A percentile compares a stretch with the other conserved stretches of the same genome.
Conservation (phyloP, 2,888 invertebrate genomes). For the Meiosimyza decipiens region DNA sequence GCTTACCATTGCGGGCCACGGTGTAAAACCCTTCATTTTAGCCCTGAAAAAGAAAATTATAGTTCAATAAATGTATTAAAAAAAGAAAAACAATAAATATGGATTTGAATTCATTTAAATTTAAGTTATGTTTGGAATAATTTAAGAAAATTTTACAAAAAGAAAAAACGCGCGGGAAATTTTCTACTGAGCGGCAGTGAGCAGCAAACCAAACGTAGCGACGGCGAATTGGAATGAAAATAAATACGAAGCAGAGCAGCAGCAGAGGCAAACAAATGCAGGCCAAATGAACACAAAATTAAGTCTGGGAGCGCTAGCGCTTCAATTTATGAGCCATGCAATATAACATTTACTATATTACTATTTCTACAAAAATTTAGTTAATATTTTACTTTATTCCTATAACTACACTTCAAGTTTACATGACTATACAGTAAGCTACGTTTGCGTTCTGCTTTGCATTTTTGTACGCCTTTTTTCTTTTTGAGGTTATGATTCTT, state of each 20-base stretch:
- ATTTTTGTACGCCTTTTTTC: constrained; percentile 3
- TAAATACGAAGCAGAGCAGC: constrained; percentile 20
- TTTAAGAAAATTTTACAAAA: constrained; percentile 1
- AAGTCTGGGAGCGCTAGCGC: constrained; percentile 28
- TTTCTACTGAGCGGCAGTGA: constrained; percentile 17
- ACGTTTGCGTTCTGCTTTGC: constrained; percentile 23
- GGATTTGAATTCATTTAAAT: constrained; percentile 4
- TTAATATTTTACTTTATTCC: no score
- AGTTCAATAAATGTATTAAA: constrained; percentile 10
- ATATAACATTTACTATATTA: no score
- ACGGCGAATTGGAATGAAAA: constrained; percentile 35
- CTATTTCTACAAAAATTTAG: no score
- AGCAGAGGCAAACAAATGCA: constrained; percentile 8
- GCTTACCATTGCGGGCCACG: constrained; percentile 97
- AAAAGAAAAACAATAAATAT: not conserved
- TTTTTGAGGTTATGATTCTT: constrained; percentile 38
- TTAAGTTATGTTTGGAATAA: not conserved
- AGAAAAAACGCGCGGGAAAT: constrained; percentile 53
- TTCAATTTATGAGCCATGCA: not conserved
- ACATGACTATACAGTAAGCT: not conserved
- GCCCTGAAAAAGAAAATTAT: constrained; percentile 77
- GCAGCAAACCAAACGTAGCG: constrained; percentile 38
- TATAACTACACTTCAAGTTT: not conserved
- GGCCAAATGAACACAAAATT: constrained; percentile 10
- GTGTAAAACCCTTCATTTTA: constrained; percentile 97